A percentile compares a stretch with the other conserved stretches of the same genome.
Evolutionary conservation across 1,140 invertebrate species (phyloP).

Genomic region (Probaryconus sp.): DNA sequence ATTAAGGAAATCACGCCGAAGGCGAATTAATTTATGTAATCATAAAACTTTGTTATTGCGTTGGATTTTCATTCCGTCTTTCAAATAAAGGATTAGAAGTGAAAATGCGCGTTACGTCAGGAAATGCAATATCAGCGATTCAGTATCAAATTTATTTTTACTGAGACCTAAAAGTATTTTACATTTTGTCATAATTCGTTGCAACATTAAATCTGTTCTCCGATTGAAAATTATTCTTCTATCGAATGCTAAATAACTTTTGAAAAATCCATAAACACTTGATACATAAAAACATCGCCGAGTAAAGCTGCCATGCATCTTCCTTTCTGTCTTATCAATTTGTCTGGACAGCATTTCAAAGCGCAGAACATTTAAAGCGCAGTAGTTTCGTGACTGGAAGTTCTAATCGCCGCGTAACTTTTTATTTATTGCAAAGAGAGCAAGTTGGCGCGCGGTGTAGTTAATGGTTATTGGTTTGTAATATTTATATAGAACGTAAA

Average conservation of each 20-base stretch:
- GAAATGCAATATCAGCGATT: neutral
- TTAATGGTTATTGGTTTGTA: slow-evolving; percentile 74
- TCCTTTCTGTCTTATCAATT: no score
- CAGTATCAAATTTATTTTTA: no score
- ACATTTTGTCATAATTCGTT: no score
- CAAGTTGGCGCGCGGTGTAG: slow-evolving; percentile 66
- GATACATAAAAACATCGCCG: no score
- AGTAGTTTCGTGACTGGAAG: slow-evolving; percentile 68
- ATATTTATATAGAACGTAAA: slow-evolving; percentile 66
- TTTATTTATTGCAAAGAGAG: slow-evolving; percentile 72
- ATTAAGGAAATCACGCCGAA: slow-evolving; percentile 28
- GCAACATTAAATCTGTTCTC: no score
- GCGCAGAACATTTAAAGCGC: neutral
- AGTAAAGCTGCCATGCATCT: no score
- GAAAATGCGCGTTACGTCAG: slow-evolving; percentile 1
- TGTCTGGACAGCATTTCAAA: neutral
- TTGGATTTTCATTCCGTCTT: slow-evolving; percentile 23
- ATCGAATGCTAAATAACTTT: no score
- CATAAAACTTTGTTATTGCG: slow-evolving; percentile 28
- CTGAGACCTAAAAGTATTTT: no score
- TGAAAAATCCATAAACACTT: no score
- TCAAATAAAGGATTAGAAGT: no score
- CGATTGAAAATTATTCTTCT: no score
- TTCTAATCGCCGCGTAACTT: slow-evolving; percentile 69
- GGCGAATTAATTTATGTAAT: slow-evolving; percentile 42